Conservation (phyloP, 2,888 invertebrate genomes). For the Oxyteleia sp. region DNA sequence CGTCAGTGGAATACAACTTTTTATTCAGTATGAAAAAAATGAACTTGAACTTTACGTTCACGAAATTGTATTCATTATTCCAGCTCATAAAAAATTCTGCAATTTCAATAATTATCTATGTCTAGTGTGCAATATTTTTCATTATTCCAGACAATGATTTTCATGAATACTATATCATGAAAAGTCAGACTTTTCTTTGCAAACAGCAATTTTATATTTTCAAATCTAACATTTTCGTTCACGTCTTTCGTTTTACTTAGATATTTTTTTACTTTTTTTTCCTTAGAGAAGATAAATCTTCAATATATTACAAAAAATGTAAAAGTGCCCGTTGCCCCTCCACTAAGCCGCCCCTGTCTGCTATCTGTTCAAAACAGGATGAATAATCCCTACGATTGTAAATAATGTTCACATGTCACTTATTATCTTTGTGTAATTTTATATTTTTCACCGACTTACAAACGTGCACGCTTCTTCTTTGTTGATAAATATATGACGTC, state of each 20-base stretch:
- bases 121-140: slow-evolving; percentile 1
- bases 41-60: slow-evolving; percentile 22
- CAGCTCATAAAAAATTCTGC: slow-evolving; percentile 16
- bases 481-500: slow-evolving; percentile 49
- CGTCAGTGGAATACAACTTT: not conserved
- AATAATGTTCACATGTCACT: slow-evolving; percentile 52
- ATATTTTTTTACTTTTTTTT: too few species aligned
- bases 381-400: slow-evolving; percentile 65
- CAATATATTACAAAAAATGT: too few species aligned
- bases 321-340: slow-evolving; percentile 12
- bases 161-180: too few species aligned
- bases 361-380: slow-evolving; percentile 61
- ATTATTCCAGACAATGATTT: too few species aligned
- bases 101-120: slow-evolving; percentile 4
- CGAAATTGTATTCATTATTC: slow-evolving; percentile 4
- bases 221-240: too few species aligned
- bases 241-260: too few species aligned
- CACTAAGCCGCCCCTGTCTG: slow-evolving; percentile 40
- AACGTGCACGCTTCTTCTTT: slow-evolving; percentile 20
- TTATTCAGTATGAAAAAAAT: not conserved
- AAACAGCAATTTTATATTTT: too few species aligned
- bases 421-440: slow-evolving; percentile 55
- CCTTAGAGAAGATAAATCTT: too few species aligned
- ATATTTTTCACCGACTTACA: slow-evolving; percentile 37
- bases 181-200: too few species aligned